A percentile compares a stretch with the other conserved stretches of the same genome.
Evolutionary conservation across 1,140 invertebrate species (phyloP).

Genomic region (Drosophila miranda): DNA sequence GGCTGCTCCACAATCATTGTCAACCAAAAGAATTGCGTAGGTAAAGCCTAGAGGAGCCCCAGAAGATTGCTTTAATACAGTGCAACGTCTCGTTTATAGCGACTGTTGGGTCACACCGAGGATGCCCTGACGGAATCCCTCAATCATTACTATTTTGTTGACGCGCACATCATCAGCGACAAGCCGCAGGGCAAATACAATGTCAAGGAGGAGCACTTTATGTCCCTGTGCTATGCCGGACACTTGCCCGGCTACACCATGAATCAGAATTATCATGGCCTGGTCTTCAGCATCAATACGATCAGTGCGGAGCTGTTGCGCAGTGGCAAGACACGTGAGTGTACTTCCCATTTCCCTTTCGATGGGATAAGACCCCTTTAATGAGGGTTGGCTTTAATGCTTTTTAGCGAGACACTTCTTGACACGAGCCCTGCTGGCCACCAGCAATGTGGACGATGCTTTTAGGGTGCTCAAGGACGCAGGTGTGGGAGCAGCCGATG

Average conservation of each 20-base stretch:
- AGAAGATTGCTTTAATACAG: neutral
- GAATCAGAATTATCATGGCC: conserved; percentile 92
- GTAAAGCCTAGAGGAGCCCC: conserved; percentile 6
- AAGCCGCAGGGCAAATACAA: conserved; percentile 86
- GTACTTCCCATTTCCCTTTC: too few relatives aligned
- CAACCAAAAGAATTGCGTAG: conserved; percentile 85
- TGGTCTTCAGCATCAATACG: conserved; percentile 92
- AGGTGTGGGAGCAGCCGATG: too few relatives aligned
- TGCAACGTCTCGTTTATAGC: conserved; percentile 82
- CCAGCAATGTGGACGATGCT: too few relatives aligned
- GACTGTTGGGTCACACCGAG: conserved; percentile 92
- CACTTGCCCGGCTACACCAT: conserved; percentile 94
- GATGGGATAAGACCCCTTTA: too few relatives aligned
- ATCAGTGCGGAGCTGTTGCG: conserved; percentile 87
- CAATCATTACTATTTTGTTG: conserved; percentile 92
- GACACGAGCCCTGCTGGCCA: too few relatives aligned
- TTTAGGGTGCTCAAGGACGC: too few relatives aligned
- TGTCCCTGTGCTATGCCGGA: conserved; percentile 93
- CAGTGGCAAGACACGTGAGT: conserved; percentile 91
- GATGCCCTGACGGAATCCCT: conserved; percentile 89
- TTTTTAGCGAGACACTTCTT: too few relatives aligned
- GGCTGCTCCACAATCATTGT: conserved; percentile 91
- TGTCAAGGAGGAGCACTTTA: conserved; percentile 90
- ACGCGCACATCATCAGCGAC: conserved; percentile 88
- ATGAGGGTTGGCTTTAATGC: neutral